These are phyloP conservation scores for Pelobates cultripes DNA, from an alignment of 2,797 vertebrate genomes.

Conservation along the genomic window DNA sequence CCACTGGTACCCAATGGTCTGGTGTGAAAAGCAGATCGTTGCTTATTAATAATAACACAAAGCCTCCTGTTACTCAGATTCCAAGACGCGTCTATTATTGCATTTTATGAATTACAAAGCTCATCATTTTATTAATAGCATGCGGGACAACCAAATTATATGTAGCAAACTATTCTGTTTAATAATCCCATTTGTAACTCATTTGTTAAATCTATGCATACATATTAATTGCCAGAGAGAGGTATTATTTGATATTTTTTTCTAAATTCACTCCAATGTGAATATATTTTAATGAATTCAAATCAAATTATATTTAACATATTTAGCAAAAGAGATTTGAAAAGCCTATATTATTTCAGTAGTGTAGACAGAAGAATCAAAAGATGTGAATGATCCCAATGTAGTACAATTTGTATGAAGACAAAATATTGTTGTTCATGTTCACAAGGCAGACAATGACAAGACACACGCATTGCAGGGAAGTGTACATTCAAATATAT, in stretches of 20 bases:
- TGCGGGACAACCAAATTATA: slow-evolving; percentile 33
- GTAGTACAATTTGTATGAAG: too few species aligned
- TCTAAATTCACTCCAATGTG: slow-evolving; percentile 34
- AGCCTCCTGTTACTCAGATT: slow-evolving; percentile 26
- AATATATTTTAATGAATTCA: slow-evolving; percentile 42
- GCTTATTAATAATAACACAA: slow-evolving; percentile 8
- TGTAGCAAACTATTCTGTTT: slow-evolving; percentile 42
- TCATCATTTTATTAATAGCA: slow-evolving; percentile 37
- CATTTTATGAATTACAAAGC: slow-evolving; percentile 24
- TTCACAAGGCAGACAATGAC: too few species aligned
- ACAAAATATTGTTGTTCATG: too few species aligned
- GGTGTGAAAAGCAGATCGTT: too few species aligned
- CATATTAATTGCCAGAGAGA: background rate
- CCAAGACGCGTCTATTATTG: slow-evolving; percentile 37
- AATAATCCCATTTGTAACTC: slow-evolving; percentile 37
- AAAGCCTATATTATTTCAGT: background rate
- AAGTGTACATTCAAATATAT: too few species aligned
- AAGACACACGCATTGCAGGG: too few species aligned
- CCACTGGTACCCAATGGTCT: background rate
- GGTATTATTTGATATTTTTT: slow-evolving; percentile 16
- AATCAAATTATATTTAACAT: slow-evolving; percentile 11
- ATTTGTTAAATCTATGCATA: slow-evolving; percentile 37
- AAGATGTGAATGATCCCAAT: too few species aligned
- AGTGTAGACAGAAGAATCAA: too few species aligned
- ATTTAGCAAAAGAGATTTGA: slow-evolving; percentile 25